These are phyloP conservation scores for Steinernema khuongi DNA, from an alignment of 1,140 invertebrate species.

Conservation along the genomic window DNA sequence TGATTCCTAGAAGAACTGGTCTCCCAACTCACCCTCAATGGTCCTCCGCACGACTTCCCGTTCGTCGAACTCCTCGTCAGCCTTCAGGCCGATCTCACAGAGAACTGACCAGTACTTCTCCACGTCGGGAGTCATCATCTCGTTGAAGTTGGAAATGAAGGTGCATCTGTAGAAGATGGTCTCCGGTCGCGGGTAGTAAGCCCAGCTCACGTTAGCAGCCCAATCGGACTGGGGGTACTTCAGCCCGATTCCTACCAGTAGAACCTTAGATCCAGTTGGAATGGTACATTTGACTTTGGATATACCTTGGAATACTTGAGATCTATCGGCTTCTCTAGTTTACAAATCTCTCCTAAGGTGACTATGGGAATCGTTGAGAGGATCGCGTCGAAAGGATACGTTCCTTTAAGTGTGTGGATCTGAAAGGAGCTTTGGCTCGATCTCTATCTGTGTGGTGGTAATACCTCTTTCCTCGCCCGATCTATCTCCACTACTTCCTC, in stretches of 20 bases:
- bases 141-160: slow-evolving; percentile 35
- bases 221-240: slow-evolving; percentile 29
- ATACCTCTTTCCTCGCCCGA: slow-evolving; percentile 24
- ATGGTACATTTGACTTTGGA: background rate
- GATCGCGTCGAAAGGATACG: slow-evolving; percentile 20
- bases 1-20: too few relatives aligned
- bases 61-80: slow-evolving; percentile 23
- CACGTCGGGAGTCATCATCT: slow-evolving; percentile 24
- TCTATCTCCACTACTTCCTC: slow-evolving; percentile 20
- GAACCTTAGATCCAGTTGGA: background rate
- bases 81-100: slow-evolving; percentile 27
- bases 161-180: slow-evolving; percentile 35
- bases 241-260: slow-evolving; percentile 28
- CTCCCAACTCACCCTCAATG: slow-evolving; percentile 22
- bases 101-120: slow-evolving; percentile 30
- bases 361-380: slow-evolving; percentile 29
- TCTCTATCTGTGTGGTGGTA: too few relatives aligned
- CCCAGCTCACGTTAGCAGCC: slow-evolving; percentile 24
- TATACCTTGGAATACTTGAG: slow-evolving; percentile 30
- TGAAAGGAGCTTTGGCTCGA: slow-evolving; percentile 19
- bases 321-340: background rate
- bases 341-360: slow-evolving; percentile 24
- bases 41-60: slow-evolving; percentile 25
- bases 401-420: background rate
- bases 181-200: slow-evolving; percentile 28